Percentiles rank a stretch among this genome's conserved stretches.
Conservation (phyloP, 2,888 invertebrate genomes). For the Parelbella ahira region DNA sequence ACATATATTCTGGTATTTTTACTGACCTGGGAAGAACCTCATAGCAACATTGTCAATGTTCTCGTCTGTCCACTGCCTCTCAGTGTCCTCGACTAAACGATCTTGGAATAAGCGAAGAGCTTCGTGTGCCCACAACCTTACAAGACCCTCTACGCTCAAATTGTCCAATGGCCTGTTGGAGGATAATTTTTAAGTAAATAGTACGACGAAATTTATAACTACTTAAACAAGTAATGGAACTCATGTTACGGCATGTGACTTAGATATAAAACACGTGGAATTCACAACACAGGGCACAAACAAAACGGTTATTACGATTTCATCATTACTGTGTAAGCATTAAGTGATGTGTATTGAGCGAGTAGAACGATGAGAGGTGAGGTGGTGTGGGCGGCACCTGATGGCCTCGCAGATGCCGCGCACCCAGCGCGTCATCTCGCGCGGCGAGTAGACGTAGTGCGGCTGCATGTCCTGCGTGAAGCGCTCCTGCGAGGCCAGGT, state of each 20-base stretch:
- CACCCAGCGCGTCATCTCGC: slow-evolving; percentile 99
- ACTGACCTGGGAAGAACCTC: slow-evolving; percentile 93
- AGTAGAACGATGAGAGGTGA: too few relatives aligned
- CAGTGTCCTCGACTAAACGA: slow-evolving; percentile 95
- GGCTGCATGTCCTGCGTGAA: slow-evolving; percentile 99
- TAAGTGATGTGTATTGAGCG: too few relatives aligned
- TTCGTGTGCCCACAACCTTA: slow-evolving; percentile 99
- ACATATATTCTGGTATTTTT: background rate
- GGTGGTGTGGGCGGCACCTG: too few relatives aligned
- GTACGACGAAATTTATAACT: too few relatives aligned
- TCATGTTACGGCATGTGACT: too few relatives aligned
- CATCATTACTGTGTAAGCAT: too few relatives aligned
- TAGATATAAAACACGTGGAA: too few relatives aligned
- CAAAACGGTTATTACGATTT: too few relatives aligned
- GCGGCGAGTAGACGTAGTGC: slow-evolving; percentile 99
- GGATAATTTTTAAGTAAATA: too few relatives aligned
- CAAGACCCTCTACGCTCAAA: slow-evolving; percentile 94
- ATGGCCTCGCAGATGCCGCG: slow-evolving; percentile 99
- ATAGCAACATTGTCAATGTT: slow-evolving; percentile 96
- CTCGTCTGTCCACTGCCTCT: slow-evolving; percentile 98
- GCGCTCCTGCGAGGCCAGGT: slow-evolving; percentile 96
- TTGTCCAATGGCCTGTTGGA: slow-evolving; percentile 90
- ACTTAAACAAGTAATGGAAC: too few relatives aligned
- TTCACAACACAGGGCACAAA: too few relatives aligned
- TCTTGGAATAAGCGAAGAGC: slow-evolving; percentile 98